Evolutionary conservation across 2,888 invertebrate species (phyloP), one percentile per base, ranked within the genome.

Genomic region (Yponomeuta plumbellus): DNA sequence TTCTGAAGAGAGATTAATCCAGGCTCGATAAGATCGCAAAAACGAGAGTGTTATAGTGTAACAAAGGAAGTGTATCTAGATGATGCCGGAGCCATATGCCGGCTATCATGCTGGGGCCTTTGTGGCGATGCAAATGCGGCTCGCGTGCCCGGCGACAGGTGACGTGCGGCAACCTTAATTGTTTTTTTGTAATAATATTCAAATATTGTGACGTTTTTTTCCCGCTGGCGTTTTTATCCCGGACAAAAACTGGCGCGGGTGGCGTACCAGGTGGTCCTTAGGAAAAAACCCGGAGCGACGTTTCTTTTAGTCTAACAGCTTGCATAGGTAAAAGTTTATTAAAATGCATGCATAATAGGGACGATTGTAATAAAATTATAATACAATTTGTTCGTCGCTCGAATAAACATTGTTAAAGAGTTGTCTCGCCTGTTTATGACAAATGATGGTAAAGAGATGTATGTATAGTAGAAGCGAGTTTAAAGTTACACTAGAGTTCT

Each of bases 121-220:
- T 76, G 82, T 85, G 81, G 85, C 84, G 88, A 91, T 91, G 90
- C 87, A 88, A 90, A 91, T 91, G 87, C 70, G 79, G 88, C 86
- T 56, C 65, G 61, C 66, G 61, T 44, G 66, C 66, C 39, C 80
- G 76, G 80, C 87, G 88, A 91, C 91, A 90, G 90, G 90, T 90
- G 91, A 89, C 80, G 83, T 74, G 85, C 86, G 90, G 87, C 85
- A 83, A 84, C 84, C 88, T 86, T 89, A 88, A 90, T 90, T 91
- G 86, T 91, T 91, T 90, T n/a, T 88, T 90, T 90, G 82, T 89
- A 81, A 83, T 82, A 86, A 88, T 90, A 91, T 90, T 91, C 87
- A 91, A 91, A 91, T 91, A 88, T 90, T 88, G 81, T 88, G 89
- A 88, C 80, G 83, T 83, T 89, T 88, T 81, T 69, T 89, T 34